Evolutionary conservation across 23 tunicate genomes (phyloP).

Genomic region (Botrylloides violaceus): DNA sequence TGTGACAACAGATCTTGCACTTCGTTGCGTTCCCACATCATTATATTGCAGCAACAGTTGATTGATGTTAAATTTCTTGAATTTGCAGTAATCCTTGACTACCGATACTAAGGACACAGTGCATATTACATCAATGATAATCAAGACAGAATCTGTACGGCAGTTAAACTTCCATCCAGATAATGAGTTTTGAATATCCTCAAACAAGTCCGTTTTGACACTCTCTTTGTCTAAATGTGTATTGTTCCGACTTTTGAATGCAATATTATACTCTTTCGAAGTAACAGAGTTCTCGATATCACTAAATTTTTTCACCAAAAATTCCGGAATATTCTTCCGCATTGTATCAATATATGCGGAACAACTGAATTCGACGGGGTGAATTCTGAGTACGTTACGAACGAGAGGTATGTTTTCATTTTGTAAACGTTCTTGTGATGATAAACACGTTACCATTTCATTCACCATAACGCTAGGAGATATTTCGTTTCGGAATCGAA

Average conservation of each 20-base stretch:
- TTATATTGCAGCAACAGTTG: constrained; percentile 22
- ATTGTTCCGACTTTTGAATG: constrained; percentile 58
- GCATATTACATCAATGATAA: constrained; percentile 47
- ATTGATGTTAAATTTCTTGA: constrained; percentile 56
- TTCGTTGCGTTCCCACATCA: no score
- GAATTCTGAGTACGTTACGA: constrained; percentile 47
- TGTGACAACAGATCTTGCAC: no score
- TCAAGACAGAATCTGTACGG: constrained; percentile 23
- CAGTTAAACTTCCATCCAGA: constrained; percentile 62
- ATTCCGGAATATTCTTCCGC: constrained; percentile 22
- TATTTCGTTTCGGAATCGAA: constrained; percentile 23
- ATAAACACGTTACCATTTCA: constrained; percentile 24
- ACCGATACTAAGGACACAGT: constrained; percentile 44
- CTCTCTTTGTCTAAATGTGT: constrained; percentile 30
- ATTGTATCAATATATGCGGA: constrained; percentile 42
- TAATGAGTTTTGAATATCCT: constrained; percentile 10
- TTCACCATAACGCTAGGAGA: constrained; percentile 41
- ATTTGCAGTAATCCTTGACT: constrained; percentile 28
- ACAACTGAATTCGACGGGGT: constrained; percentile 56
- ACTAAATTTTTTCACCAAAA: constrained; percentile 27
- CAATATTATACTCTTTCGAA: constrained; percentile 39
- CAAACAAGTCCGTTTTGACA: constrained; percentile 24
- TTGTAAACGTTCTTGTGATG: background rate
- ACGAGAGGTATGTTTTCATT: constrained; percentile 14
- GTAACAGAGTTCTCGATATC: constrained; percentile 6